A percentile compares a stretch with the other conserved stretches of the same genome.
These are phyloP conservation scores for Amphiduros pacificus DNA, from an alignment of 2,888 invertebrate species.

Conservation along the genomic window DNA sequence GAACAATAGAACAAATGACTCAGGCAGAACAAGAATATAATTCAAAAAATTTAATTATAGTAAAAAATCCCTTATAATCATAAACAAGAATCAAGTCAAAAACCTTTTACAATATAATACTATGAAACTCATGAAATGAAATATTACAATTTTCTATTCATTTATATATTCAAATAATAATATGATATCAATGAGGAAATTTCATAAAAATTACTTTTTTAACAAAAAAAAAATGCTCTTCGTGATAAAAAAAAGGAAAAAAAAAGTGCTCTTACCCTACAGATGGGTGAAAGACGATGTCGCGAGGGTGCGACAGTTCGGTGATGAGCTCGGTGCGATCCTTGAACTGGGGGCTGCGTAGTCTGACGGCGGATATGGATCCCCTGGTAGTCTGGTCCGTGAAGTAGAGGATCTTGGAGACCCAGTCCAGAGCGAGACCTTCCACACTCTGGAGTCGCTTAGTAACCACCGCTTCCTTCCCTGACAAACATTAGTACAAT, in stretches of 20 bases:
- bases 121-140: too few relatives aligned
- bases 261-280: conserved; percentile 66
- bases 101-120: too few relatives aligned
- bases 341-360: conserved; percentile 74
- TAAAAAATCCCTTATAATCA: too few relatives aligned
- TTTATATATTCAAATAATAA: not conserved
- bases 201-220: not conserved
- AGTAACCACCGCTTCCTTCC: conserved; percentile 72
- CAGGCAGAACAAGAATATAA: too few relatives aligned
- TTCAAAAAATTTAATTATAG: too few relatives aligned
- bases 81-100: too few relatives aligned
- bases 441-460: conserved; percentile 42
- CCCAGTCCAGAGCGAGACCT: conserved; percentile 91
- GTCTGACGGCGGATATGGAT: conserved; percentile 88
- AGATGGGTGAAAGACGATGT: conserved; percentile 95
- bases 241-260: not conserved
- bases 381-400: conserved; percentile 86
- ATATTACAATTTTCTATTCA: not conserved
- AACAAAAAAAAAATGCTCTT: too few relatives aligned
- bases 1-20: too few relatives aligned
- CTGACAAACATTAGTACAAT: conserved; percentile 69
- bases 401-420: conserved; percentile 94
- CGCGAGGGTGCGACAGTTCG: conserved; percentile 88
- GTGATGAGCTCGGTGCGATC: conserved; percentile 81
- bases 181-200: not conserved